These are phyloP conservation scores for Pelochelys cantorii DNA, from an alignment of 2,797 vertebrate genomes.

Conservation along the genomic window DNA sequence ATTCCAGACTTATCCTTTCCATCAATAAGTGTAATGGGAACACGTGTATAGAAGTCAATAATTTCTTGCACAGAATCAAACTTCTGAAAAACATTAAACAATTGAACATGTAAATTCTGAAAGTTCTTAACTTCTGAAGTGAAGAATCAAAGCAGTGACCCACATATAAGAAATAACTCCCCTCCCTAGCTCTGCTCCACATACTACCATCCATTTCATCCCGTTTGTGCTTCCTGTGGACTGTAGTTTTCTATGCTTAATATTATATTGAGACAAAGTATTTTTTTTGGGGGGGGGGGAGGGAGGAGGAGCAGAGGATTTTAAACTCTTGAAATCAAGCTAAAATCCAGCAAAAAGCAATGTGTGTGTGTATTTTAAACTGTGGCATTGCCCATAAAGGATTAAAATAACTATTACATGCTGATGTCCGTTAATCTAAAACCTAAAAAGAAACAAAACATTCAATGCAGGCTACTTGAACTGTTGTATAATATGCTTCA, in stretches of 20 bases:
- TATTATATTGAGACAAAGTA: background rate
- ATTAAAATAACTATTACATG: background rate
- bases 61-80: constrained; percentile 91
- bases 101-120: background rate
- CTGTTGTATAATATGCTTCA: background rate
- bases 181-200: background rate
- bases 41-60: constrained; percentile 88
- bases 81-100: constrained; percentile 77
- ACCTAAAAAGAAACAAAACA: background rate
- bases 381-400: background rate
- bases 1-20: constrained; percentile 79
- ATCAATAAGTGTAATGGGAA: constrained; percentile 88
- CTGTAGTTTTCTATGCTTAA: background rate
- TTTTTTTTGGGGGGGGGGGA: background rate
- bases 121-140: background rate
- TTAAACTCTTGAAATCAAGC: background rate
- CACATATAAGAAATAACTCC: background rate
- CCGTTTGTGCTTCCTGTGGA: background rate
- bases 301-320: background rate
- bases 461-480: background rate
- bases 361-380: background rate
- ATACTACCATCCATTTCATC: background rate
- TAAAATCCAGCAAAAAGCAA: background rate
- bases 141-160: background rate
- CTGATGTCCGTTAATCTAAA: background rate